These are phyloP conservation scores for Harpegnathos saltator DNA, from an alignment of 1,140 invertebrate genomes.

Conservation along the genomic window DNA sequence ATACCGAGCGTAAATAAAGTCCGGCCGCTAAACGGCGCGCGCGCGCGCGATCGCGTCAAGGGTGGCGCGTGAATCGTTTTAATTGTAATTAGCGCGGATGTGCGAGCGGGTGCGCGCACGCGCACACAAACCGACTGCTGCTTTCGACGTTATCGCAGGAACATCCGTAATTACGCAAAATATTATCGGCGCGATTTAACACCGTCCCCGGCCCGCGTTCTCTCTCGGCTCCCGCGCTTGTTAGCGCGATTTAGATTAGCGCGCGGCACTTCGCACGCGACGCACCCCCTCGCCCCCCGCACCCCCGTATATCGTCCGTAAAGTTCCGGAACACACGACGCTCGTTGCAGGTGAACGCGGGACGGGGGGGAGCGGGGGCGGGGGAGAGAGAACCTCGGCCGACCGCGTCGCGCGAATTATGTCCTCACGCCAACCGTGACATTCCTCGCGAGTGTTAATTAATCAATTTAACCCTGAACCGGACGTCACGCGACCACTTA, in stretches of 20 bases:
- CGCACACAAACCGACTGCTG: not conserved
- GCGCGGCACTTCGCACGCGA: conserved; percentile 27
- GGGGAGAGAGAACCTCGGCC: not conserved
- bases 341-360: conserved; percentile 37
- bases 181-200: conserved; percentile 49
- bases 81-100: conserved; percentile 24
- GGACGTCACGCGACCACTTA: too few relatives aligned
- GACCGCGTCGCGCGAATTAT: conserved; percentile 46
- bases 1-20: not conserved
- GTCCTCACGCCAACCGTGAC: conserved; percentile 25
- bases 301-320: conserved; percentile 33
- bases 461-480: conserved; percentile 45
- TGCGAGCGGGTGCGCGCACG: too few relatives aligned
- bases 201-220: not conserved
- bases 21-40: not conserved
- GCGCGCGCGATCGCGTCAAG: not conserved
- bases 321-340: conserved; percentile 34
- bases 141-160: conserved; percentile 33
- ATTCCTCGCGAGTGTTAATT: conserved; percentile 39
- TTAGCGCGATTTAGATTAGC: conserved; percentile 51
- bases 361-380: not conserved
- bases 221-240: conserved; percentile 22
- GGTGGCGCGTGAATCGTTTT: not conserved
- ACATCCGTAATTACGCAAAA: conserved; percentile 46
- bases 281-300: not conserved